Evolutionary conservation across 2,888 invertebrate species (phyloP).

Genomic region (Caenorhabditis sp.): DNA sequence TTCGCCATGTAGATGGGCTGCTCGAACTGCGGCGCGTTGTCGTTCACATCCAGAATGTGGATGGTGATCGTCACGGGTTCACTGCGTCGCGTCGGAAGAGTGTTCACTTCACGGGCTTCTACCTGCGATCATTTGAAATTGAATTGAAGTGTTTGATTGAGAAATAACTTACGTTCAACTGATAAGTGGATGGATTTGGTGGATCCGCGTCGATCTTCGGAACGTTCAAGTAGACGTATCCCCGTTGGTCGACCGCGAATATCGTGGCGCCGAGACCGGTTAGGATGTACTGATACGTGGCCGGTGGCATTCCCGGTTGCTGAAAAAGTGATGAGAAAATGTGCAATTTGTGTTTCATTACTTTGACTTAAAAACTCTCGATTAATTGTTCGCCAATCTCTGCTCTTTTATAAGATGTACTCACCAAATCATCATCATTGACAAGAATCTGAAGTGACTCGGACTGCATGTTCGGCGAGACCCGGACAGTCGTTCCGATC

Average conservation of each 20-base stretch:
- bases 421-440: constrained; percentile 77
- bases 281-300: constrained; percentile 79
- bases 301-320: constrained; percentile 79
- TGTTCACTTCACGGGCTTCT: constrained; percentile 78
- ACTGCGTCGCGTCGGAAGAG: constrained; percentile 73
- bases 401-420: too few relatives aligned
- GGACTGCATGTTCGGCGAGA: constrained; percentile 69
- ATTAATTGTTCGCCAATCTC: too few relatives aligned
- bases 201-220: constrained; percentile 76
- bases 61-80: constrained; percentile 77
- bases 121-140: constrained; percentile 57
- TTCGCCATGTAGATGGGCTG: constrained; percentile 74
- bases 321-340: too few relatives aligned
- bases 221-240: constrained; percentile 78
- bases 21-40: constrained; percentile 74
- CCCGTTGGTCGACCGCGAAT: constrained; percentile 79
- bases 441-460: constrained; percentile 78
- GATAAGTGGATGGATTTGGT: constrained; percentile 74
- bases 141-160: background rate
- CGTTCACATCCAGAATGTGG: constrained; percentile 77
- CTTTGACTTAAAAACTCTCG: too few relatives aligned
- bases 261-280: constrained; percentile 78
- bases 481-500: constrained; percentile 77
- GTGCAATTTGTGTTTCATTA: too few relatives aligned
- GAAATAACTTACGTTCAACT: constrained; percentile 70